Conservation (phyloP, 2,797 vertebrate species). For the Sardinella longiceps region DNA sequence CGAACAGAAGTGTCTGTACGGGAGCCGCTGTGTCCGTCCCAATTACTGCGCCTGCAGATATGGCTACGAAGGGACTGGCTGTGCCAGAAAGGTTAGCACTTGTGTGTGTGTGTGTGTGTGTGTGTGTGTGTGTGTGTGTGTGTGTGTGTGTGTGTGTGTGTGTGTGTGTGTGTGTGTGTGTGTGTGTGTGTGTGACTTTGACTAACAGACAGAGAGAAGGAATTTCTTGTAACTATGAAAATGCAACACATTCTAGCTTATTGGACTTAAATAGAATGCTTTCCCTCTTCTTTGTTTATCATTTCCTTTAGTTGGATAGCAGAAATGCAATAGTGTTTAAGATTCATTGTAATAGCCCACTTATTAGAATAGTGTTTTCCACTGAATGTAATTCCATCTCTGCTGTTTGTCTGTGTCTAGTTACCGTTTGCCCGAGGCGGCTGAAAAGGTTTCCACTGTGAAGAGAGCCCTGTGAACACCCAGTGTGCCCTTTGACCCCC, state of each 20-base stretch:
- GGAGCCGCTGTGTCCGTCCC: conserved; percentile 70
- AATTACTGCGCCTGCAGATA: conserved; percentile 74
- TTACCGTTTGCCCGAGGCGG: conserved; percentile 61
- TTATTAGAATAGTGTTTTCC: background rate
- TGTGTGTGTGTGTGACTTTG: background rate
- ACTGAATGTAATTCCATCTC: background rate
- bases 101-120: conserved; percentile 16
- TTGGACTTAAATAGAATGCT: background rate
- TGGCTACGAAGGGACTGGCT: conserved; percentile 63
- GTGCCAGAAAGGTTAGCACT: conserved; percentile 66
- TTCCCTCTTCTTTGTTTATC: background rate
- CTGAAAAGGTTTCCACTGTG: conserved; percentile 45
- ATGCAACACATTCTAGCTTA: too few species aligned
- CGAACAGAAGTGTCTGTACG: conserved; percentile 71
- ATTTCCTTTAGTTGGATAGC: background rate
- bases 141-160: background rate
- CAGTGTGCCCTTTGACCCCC: conserved; percentile 15
- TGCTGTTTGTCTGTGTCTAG: conserved; percentile 53
- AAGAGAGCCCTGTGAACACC: conserved; percentile 41
- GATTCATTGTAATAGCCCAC: too few species aligned
- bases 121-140: background rate
- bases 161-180: background rate
- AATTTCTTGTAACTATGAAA: too few species aligned
- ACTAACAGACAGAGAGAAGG: too few species aligned
- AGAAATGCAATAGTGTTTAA: background rate